These are phyloP conservation scores for Mus spretus DNA, from an alignment of 2,797 vertebrate species.

Conservation along the genomic window DNA sequence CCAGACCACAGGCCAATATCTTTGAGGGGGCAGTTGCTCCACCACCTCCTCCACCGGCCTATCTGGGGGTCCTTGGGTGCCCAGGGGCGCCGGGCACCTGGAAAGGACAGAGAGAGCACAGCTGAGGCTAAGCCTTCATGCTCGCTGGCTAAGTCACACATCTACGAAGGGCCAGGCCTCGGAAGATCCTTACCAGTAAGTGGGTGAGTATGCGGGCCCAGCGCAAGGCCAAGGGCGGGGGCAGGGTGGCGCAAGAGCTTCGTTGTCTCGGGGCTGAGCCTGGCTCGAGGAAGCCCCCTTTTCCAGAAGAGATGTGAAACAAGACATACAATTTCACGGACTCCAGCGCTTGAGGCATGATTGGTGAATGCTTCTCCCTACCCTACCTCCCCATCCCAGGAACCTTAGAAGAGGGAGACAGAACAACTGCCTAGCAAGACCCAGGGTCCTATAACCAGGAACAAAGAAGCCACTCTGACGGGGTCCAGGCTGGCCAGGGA, in stretches of 20 bases:
- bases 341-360: conserved; percentile 14
- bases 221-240: conserved; percentile 70
- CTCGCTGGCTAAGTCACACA: background rate
- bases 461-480: conserved; percentile 42
- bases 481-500: conserved; percentile 60
- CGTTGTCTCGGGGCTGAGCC: conserved; percentile 77
- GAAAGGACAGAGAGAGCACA: conserved; percentile 79
- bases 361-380: background rate
- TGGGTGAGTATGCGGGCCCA: conserved; percentile 53
- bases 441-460: conserved; percentile 75
- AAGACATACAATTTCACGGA: conserved; percentile 74
- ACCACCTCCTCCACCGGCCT: conserved; percentile 76
- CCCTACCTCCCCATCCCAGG: background rate
- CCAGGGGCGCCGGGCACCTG: conserved; percentile 84
- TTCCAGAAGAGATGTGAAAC: conserved; percentile 81
- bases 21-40: conserved; percentile 71
- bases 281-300: conserved; percentile 83
- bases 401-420: conserved; percentile 67
- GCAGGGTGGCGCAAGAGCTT: conserved; percentile 65
- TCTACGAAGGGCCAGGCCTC: background rate
- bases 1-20: conserved; percentile 84
- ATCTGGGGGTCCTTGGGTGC: conserved; percentile 79
- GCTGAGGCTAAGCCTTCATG: conserved; percentile 53
- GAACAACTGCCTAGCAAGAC: conserved; percentile 71
- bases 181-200: conserved; percentile 80